phyloP scores from a whole-genome alignment of 35 echinoderm and acorn worm species.

The Apostichopus japonicus region DNA sequence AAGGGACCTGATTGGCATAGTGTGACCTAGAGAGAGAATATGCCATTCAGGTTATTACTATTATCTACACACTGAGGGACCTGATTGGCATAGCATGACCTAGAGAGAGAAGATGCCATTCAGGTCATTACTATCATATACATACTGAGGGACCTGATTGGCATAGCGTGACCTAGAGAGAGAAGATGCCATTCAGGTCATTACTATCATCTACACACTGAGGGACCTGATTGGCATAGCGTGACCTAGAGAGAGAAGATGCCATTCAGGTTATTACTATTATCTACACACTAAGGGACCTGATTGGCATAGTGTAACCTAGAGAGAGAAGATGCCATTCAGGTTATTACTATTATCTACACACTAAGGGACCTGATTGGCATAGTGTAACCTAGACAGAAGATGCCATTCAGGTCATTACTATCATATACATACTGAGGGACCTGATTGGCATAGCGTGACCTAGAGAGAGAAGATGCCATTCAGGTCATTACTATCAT shows the following conservation, averaged over 20 bases:
- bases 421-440: background rate
- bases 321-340: background rate
- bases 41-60: background rate
- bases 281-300: too few species aligned
- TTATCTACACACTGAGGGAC: slow-evolving; percentile 29
- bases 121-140: too few species aligned
- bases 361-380: slow-evolving; percentile 84
- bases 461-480: slow-evolving; percentile 43
- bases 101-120: slow-evolving; percentile 3
- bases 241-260: slow-evolving; percentile 66
- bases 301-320: slow-evolving; percentile 99
- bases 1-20: slow-evolving; percentile 96
- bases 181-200: background rate
- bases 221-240: slow-evolving; percentile 97
- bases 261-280: too few species aligned
- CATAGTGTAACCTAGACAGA: slow-evolving; percentile 83
- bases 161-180: slow-evolving; percentile 90
- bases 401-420: background rate
- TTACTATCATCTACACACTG: too few species aligned
- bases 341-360: too few species aligned
- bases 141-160: slow-evolving; percentile 76
- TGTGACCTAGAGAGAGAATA: slow-evolving; percentile 67
- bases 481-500: too few species aligned
- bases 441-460: slow-evolving; percentile 98
- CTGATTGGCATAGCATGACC: slow-evolving; percentile 99